phyloP scores from a whole-genome alignment of 1,140 invertebrate species.

The Macrobrachium rosenbergii region DNA sequence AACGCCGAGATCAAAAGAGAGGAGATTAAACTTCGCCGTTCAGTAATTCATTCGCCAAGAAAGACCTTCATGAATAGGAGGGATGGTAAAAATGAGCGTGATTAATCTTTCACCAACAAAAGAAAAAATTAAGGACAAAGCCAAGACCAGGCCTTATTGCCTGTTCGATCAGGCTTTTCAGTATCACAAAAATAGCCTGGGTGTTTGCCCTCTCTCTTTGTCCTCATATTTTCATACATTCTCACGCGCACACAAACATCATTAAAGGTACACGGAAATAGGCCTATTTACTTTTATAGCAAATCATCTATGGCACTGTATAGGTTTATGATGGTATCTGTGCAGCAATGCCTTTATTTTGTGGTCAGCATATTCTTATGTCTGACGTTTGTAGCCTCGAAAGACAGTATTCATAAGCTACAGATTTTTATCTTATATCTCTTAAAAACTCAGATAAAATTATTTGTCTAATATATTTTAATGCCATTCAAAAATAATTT shows the following conservation, averaged over 20 bases:
- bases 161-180: no score
- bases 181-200: no score
- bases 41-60: no score
- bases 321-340: background rate
- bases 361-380: no score
- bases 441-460: background rate
- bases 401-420: background rate
- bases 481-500: background rate
- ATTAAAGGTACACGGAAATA: background rate
- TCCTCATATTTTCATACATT: background rate
- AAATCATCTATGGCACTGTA: background rate
- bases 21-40: no score
- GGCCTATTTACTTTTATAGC: background rate
- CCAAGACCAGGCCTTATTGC: no score
- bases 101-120: background rate
- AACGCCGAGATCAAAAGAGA: no score
- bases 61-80: background rate
- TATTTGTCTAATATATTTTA: background rate
- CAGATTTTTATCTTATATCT: background rate
- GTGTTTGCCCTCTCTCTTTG: background rate
- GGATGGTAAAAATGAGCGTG: background rate
- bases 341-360: background rate
- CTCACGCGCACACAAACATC: background rate
- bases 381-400: background rate
- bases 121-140: no score